Percentiles rank a stretch among this genome's conserved stretches.
These are phyloP conservation scores for Megastigmus dorsalis DNA, from an alignment of 2,888 invertebrate genomes.

Conservation along the genomic window DNA sequence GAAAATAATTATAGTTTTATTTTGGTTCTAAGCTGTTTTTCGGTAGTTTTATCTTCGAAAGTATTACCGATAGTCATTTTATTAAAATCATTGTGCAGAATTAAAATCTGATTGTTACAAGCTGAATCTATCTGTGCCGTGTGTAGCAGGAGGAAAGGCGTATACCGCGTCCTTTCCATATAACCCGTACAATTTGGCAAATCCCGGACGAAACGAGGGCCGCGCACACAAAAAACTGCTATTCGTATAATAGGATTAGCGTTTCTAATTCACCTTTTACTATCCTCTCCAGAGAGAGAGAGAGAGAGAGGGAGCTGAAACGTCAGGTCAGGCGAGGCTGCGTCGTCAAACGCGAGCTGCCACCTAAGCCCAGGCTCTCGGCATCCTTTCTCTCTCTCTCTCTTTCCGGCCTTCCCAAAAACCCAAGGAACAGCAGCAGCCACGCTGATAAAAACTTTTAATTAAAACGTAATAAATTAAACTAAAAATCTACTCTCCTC, in stretches of 20 bases:
- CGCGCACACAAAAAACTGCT: constrained; percentile 25
- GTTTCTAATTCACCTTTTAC: constrained; percentile 31
- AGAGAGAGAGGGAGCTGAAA: no score
- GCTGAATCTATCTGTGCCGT: no score
- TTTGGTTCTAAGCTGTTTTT: no score
- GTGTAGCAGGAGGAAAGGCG: no score
- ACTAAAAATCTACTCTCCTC: constrained; percentile 28
- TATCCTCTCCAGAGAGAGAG: neutral
- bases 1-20: no score
- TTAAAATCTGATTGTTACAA: no score
- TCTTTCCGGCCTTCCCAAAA: neutral
- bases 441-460: constrained; percentile 42
- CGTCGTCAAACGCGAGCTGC: constrained; percentile 1
- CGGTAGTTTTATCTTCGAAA: no score
- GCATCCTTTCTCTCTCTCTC: neutral
- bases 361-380: neutral
- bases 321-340: neutral
- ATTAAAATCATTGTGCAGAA: no score
- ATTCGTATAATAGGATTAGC: constrained; percentile 26
- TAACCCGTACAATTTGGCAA: neutral
- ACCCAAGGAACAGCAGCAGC: no score
- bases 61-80: no score
- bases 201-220: neutral
- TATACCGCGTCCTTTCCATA: no score
- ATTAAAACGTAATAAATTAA: constrained; percentile 51